Percentiles rank a stretch among this genome's conserved stretches.
These are phyloP conservation scores for Microhierax caerulescens DNA, from an alignment of 2,797 vertebrate genomes.

Conservation along the genomic window DNA sequence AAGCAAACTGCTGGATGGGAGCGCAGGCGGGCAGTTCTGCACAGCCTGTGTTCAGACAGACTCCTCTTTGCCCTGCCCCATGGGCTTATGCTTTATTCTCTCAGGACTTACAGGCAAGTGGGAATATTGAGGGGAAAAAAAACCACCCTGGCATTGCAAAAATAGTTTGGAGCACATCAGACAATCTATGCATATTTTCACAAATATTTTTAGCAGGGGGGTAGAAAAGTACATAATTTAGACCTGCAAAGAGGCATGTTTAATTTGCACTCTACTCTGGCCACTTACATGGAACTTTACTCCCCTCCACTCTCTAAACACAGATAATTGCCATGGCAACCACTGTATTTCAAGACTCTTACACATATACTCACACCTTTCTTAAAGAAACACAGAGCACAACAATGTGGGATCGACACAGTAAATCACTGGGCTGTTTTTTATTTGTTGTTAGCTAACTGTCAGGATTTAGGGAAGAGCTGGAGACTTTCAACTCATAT, in stretches of 20 bases:
- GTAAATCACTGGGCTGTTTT: constrained; percentile 76
- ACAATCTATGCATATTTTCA: constrained; percentile 61
- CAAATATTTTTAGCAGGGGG: constrained; percentile 26
- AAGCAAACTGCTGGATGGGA: constrained; percentile 22
- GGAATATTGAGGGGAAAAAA: neutral
- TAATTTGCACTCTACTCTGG: constrained; percentile 70
- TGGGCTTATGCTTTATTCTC: neutral
- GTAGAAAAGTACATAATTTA: constrained; percentile 71
- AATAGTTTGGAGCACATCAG: constrained; percentile 55
- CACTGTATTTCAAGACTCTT: constrained; percentile 71
- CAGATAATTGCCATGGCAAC: constrained; percentile 82
- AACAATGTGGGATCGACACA: constrained; percentile 57
- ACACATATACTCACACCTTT: constrained; percentile 74
- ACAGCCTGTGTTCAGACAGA: neutral
- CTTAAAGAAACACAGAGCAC: constrained; percentile 81
- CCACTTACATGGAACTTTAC: constrained; percentile 75
- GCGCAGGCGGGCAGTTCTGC: fast-evolving
- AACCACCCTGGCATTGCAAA: neutral
- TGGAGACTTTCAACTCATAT: constrained; percentile 60
- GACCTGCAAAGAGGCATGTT: constrained; percentile 66
- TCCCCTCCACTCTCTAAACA: constrained; percentile 78
- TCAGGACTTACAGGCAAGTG: neutral
- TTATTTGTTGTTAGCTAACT: constrained; percentile 74
- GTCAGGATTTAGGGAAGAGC: constrained; percentile 69
- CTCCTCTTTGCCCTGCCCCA: neutral